Base-by-base conservation (phyloP, 2,113 vertebrate genomes). In the Periophthalmus modestus region DNA sequence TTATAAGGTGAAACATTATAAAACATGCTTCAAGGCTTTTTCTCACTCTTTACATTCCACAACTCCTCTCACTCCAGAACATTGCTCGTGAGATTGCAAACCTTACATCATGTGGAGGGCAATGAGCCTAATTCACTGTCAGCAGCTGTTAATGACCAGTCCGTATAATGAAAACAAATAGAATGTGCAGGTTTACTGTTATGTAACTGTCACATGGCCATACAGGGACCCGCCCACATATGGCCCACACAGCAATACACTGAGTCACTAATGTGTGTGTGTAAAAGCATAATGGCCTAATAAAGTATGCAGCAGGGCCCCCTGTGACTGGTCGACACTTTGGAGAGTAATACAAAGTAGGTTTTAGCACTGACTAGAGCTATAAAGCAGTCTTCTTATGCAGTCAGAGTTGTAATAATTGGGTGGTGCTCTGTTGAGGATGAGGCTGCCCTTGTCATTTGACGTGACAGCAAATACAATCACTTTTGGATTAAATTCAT, bases 101-200 rank as follows among this genome's bases (percentile, higher is more conserved):
- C n/a, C 2, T 72, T 84, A 61, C 65, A 75, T 86, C 73, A 83
- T 73, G 70, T 55, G 34, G 52, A 73, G 70, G 68, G 66, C 71
- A 74, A 67, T 65, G 47, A 75, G 73, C 74, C 65, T 58, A 68
- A 69, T 72, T 83, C 14, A 15, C 69, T 61, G 63, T 75, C 73
- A 71, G 33, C 21, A 58, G 55, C 74, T 69, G 69, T 48, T 78
- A 79, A 87, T 83, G 89, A 82, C 78, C 85, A 66, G 23, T 69
- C 19, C 10, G 1, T 33, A 12, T 54, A 78, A 76, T 72, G 65
- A 86, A 85, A 83, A 85, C 86, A 87, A 85, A 90, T 74, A 87
- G 47, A 79, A 67, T 79, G 71, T 85, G 71, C 88, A 89, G 88
- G 85, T 84, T 61, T 86, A 74, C 34, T 21, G 57, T 93, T 91